Conservation (phyloP, 2,113 vertebrate genomes). For the Petrocephalus zakoni region DNA sequence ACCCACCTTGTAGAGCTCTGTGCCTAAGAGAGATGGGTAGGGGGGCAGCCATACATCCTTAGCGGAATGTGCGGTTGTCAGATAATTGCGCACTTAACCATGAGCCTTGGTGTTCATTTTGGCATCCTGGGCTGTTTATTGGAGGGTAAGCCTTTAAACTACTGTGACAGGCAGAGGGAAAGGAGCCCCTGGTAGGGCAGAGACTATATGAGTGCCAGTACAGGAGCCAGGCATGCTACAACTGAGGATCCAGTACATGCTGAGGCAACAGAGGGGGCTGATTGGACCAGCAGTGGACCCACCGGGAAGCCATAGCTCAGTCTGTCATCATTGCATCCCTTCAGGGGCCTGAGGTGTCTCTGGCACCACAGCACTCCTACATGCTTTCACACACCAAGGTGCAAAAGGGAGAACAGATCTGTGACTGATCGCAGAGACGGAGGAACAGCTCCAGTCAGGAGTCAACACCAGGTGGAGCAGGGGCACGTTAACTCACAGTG, state of each 20-base stretch:
- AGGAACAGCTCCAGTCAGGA: background rate
- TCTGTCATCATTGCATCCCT: background rate
- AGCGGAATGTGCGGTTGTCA: background rate
- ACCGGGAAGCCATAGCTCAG: background rate
- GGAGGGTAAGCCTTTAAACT: background rate
- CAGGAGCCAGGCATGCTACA: background rate
- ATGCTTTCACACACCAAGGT: background rate
- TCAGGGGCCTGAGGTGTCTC: background rate
- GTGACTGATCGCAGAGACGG: background rate
- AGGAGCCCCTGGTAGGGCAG: background rate
- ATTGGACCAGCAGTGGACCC: background rate
- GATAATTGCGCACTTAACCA: background rate
- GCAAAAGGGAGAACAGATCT: background rate
- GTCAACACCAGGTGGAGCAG: background rate
- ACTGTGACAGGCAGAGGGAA: background rate
- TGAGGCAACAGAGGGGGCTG: background rate
- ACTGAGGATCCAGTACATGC: background rate
- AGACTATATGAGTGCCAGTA: background rate
- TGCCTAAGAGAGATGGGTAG: background rate
- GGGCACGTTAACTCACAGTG: conserved; percentile 74
- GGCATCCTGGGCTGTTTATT: background rate
- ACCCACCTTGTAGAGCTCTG: background rate
- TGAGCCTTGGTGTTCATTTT: background rate
- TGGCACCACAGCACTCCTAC: background rate
- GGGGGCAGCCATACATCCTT: background rate